Base-by-base conservation (phyloP, 2,797 vertebrate genomes). In the Gallinago stenura region DNA sequence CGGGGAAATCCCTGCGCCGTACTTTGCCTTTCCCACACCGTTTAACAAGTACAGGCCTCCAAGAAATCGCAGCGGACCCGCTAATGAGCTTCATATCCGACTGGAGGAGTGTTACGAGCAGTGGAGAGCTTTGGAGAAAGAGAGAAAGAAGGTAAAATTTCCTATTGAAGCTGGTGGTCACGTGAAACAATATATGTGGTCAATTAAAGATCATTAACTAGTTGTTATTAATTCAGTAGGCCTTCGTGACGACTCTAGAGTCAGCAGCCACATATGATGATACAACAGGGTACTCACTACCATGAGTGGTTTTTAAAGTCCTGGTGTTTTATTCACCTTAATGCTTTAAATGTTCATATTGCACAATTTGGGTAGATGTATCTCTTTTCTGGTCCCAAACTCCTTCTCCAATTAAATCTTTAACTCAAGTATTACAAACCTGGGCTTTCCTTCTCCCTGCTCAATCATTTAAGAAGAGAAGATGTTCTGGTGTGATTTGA, bases 51-150 rank as follows among this genome's bases (percentile, higher is more conserved):
- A 33, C 73, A 96, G 97, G 11, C 76, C 96, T 6, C 91, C 96
- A 18, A 94, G 96, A 90, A 97, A 76, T 48, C 95, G 97, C 69
- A 97, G 95, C 5, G 97, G 97, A 19, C 95, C 98, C 1, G 92
- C 97, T 10, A 96, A 56, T 0, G 97, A 98, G 89, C 97, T 98
- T 12, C 97, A 98, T 8, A 1, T 43, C n/a, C 86, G 37, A 1
- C 94, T 98, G 57, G 98, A 98, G 71, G 96, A 98, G 76, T 98
- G 98, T 31, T 97, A 58, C 0, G 97, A 98, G 70, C 98, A 98
- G 78, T 98, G 98, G 94, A 96, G 97, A 66, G 96, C 96, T 12
- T 45, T 98, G 60, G 98, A 98, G 85, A 98, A 94, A 35, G 98
- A 98, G 66, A 94, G 98, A 12, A 98, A 97, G 68, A 97, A 98